Evolutionary conservation across 2,113 vertebrate genomes (phyloP), one percentile per base, ranked within the genome.

Genomic region (Halcyon malimbica): DNA sequence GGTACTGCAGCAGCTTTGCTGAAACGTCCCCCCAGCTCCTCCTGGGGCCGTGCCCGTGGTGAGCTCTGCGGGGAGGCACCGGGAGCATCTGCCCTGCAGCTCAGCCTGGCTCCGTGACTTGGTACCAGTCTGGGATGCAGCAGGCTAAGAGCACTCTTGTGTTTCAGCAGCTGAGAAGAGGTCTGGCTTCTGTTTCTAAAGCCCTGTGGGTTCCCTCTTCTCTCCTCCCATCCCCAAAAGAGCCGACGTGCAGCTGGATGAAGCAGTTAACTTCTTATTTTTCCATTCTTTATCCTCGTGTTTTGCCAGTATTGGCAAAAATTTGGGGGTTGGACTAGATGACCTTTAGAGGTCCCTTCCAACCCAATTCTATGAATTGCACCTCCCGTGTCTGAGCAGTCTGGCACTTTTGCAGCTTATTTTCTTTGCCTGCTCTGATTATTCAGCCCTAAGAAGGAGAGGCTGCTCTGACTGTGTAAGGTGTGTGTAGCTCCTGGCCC

Each of bases 401-500:
- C 69, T 20, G 75, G 39, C 37, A 7, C 46, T 48, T 10, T 1
- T 41, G 33, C 82, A 87, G 57, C 5, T 68, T 73, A 15, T 94
- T 93, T 71, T 21, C 56, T 26, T 64, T 83, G 75, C 37, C 83
- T 59, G 83, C 62, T 85, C 62, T 15, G 6, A 23, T 23, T 24
- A 2, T 41, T 21, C 1, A 3, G 19, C 68, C 59, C 73, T 88
- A 15, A 74, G 9, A 31, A 89, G 80, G 2, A 60, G 19, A 35
- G 59, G 62, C 71, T 51, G 71, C 39, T 71, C 41, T 1, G 35
- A 35, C 35, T 35, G 35, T 35, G 35, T 35, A 35, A 35, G 35
- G 35, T 0, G 2, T 0, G 0, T 28, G 29, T 3, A 8, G n/a
- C 6, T 39, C 53, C 44, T 76, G 31, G 53, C 33, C 17, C 0